Base-by-base conservation (phyloP, 1,140 invertebrate genomes). In the Drusus annulatus region DNA sequence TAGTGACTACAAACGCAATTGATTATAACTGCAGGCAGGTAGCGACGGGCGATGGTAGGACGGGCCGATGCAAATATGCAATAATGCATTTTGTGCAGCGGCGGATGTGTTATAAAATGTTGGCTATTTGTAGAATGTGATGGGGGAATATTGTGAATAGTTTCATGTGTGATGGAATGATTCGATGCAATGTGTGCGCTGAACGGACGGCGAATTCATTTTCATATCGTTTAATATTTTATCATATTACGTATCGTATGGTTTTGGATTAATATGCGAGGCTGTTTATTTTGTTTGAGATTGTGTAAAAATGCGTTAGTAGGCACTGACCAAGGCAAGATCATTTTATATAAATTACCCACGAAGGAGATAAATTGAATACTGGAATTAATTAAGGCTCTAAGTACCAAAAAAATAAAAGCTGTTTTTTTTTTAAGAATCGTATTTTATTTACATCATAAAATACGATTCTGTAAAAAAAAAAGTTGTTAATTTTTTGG, bases 41-140 rank as follows among this genome's bases (percentile, higher is more conserved):
- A 45, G 65, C 60, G 56, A 45, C 21, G n/a, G 31, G 63, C 45
- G 75, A 17, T 16, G 17, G 10, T 5, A 56, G 21, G 36, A 17
- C 8, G 8, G 36, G 36, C 31, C 73, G 60, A 78, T 80, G 74
- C 78, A 78, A 80, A 80, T 83, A 83, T 80, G 81, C 81, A 83
- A 83, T 83, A 83, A 83, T 83, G 75, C 79, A 80, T 76, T 80
- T 78, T 75, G 52, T 78, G 79, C 65, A 75, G 76, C 58, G 56
- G 74, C 63, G 45, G 78, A 80, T 74, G 81, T 78, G 81, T 78
- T 77, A 82, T 82, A 80, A 82, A 82, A 82, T 82, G 80, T 80
- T 80, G 75, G 77, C 23, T 45, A 28, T 77, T 58, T 76, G 73
- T 36, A 23, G 21, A 63, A 58, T 45, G 60, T 65, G 31, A 51